Base-by-base conservation (phyloP, 2,113 vertebrate genomes). In the Puntigrus tetrazona region DNA sequence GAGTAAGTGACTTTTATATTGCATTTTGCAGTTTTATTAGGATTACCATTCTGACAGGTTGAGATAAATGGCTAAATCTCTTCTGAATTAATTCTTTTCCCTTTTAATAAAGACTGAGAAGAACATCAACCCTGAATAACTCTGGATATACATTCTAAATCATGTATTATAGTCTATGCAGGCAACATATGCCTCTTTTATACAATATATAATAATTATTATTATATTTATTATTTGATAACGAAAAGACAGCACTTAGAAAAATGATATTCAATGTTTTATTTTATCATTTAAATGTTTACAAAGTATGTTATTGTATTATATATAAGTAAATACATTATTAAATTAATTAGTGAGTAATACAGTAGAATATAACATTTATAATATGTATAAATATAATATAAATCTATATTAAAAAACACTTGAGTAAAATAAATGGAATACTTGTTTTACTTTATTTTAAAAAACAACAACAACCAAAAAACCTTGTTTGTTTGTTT, bases 51-150 rank as follows among this genome's bases (percentile, higher is more conserved):
- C 22, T 1, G 5, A 43, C 38, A 45, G n/a, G 38, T 25, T 45
- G 38, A 16, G 38, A 43, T 73, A 43, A 43, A 73, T 72, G 22
- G 11, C 36, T 25, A 72, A 72, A 72, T 69, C 31, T 65, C 6
- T n/a, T n/a, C 67, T 69, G 65, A 69, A 18, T 38, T 22, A 38
- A 10, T 38, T 22, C 0, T 22, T 69, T 7, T 38, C 18, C 65
- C 7, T 69, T 69, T 69, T 69, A 69, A 69, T 22, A 69, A 69
- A 69, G 34, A 38, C 31, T 69, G 65, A 69, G 65, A 38, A 69
- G 31, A 69, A 38, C 65, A 22, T 69, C 65, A 69, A 36, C 7
- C 65, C 65, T 69, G 34, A 69, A 69, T 69, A 69, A 20, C 8
- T 67, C 7, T n/a, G n/a, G n/a, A 7, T 8, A 67, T 34, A 1